Evolutionary conservation across 2,888 invertebrate genomes (phyloP).

Genomic region (Drosophila bunnanda): DNA sequence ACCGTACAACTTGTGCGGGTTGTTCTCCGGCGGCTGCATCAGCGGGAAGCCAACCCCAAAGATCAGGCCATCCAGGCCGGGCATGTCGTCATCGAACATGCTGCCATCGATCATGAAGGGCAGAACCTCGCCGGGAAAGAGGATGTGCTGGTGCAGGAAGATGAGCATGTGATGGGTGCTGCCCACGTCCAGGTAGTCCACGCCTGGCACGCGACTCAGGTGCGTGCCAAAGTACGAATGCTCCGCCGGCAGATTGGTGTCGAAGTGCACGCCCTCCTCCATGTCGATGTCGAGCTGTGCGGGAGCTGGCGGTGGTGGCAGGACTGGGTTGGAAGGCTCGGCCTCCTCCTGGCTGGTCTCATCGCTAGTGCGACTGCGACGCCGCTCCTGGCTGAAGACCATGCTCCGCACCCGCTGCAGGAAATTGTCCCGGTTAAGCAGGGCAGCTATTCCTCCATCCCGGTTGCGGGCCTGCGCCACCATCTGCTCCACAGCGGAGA

Average conservation of each 20-base stretch:
- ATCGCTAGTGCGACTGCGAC: slow-evolving; percentile 49
- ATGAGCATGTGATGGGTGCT: slow-evolving; percentile 86
- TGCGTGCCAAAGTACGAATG: slow-evolving; percentile 85
- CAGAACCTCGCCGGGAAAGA: slow-evolving; percentile 92
- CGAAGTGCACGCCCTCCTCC: slow-evolving; percentile 83
- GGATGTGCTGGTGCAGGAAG: slow-evolving; percentile 87
- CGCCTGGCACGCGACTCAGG: slow-evolving; percentile 87
- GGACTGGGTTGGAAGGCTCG: neutral
- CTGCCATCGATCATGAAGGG: slow-evolving; percentile 88
- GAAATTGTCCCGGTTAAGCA: slow-evolving; percentile 67
- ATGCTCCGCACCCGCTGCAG: slow-evolving; percentile 79
- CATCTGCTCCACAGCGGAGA: slow-evolving; percentile 63
- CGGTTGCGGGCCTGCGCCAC: slow-evolving; percentile 60
- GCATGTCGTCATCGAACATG: slow-evolving; percentile 78
- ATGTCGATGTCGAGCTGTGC: slow-evolving; percentile 50
- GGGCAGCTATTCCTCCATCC: slow-evolving; percentile 67
- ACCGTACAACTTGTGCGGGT: slow-evolving; percentile 74
- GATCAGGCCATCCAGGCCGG: slow-evolving; percentile 77
- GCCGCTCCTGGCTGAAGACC: slow-evolving; percentile 75
- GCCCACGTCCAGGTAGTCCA: slow-evolving; percentile 87
- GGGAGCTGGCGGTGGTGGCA: slow-evolving; percentile 25
- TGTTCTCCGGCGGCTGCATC: slow-evolving; percentile 65
- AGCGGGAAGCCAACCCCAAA: slow-evolving; percentile 84
- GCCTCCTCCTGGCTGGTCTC: slow-evolving; percentile 40
- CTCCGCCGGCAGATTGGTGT: slow-evolving; percentile 86